Percentiles rank a stretch among this genome's conserved stretches.
These are phyloP conservation scores for Crepidodera aurea DNA, from an alignment of 2,888 invertebrate genomes.

Conservation along the genomic window DNA sequence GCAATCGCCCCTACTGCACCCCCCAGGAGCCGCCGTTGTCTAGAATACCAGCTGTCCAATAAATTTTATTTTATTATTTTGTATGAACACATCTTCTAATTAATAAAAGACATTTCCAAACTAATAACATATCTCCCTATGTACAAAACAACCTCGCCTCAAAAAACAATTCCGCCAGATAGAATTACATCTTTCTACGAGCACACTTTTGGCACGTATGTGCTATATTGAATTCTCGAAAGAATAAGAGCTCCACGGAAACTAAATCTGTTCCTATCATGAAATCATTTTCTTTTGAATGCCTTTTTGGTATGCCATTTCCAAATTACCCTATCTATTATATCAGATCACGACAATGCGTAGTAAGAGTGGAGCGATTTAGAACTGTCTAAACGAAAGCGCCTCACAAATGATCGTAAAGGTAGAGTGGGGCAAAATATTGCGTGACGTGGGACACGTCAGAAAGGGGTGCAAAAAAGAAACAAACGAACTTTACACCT, in stretches of 20 bases:
- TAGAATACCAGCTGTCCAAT: too few relatives aligned
- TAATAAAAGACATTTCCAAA: too few relatives aligned
- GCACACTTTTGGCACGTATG: not conserved
- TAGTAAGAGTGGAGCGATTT: conserved; percentile 7
- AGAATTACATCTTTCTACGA: not conserved
- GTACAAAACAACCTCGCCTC: too few relatives aligned
- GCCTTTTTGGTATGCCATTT: conserved; percentile 29
- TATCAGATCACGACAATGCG: conserved; percentile 29
- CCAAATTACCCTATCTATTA: conserved; percentile 31
- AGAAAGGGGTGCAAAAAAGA: too few relatives aligned
- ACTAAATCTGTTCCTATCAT: conserved; percentile 31
- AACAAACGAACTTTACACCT: too few relatives aligned
- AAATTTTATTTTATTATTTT: too few relatives aligned
- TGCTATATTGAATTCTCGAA: conserved; percentile 8
- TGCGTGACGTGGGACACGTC: too few relatives aligned
- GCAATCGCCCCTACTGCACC: too few relatives aligned
- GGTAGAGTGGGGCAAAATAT: not conserved
- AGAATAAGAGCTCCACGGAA: not conserved
- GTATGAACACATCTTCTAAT: too few relatives aligned
- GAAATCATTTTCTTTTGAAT: conserved; percentile 33
- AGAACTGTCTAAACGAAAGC: not conserved
- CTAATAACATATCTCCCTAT: too few relatives aligned
- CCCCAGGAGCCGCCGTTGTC: too few relatives aligned
- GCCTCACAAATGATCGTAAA: not conserved
- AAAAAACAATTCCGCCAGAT: not conserved